Evolutionary conservation across 2,113 vertebrate species (phyloP), one percentile per base, ranked within the genome.

Genomic region (Notothenia coriiceps): DNA sequence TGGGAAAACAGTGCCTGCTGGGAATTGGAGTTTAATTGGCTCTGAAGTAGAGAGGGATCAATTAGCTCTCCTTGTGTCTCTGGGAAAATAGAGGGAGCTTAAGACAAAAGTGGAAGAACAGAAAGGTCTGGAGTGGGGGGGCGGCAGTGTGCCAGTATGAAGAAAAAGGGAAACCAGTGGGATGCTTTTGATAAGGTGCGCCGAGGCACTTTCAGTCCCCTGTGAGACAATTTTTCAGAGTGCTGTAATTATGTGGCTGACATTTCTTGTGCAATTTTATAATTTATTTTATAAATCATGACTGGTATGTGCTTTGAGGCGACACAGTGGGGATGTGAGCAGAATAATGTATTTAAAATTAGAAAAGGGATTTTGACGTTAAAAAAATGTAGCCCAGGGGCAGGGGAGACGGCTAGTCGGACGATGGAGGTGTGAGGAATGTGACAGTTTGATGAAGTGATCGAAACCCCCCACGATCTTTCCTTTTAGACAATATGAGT

Each of bases 11-110:
- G 56, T 59, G 89, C 89, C 89, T 89, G 86, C 79, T 92, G 91
- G 88, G 88, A 91, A 74, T 85, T 84, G 60, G 74, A 82, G 90
- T 90, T 91, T 93, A 92, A 93, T 91, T 86, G 83, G 78, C 82
- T 85, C 77, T 88, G 86, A 86, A 90, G 84, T 55, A 70, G 71
- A 87, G 79, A 73, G 83, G 80, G 83, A 88, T 89, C 87, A 92
- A 92, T 92, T 82, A 88, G 49, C 77, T 72, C 80, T 57, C 51
- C 56, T 2, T 12, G 82, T 71, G 54, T 74, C 11, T 17, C 33
- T 49, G 56, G 46, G 59, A 68, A 40, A 80, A 70, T 40, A 76
- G 67, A 75, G 46, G 61, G 46, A 50, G 49, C 25, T 54, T 33
- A 43, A 70, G 52, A 80, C 59, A 79, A 82, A 85, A 85, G 76